Evolutionary conservation across 2,888 invertebrate genomes (phyloP), one percentile per base, ranked within the genome.

Genomic region (Drosophila koepferae): DNA sequence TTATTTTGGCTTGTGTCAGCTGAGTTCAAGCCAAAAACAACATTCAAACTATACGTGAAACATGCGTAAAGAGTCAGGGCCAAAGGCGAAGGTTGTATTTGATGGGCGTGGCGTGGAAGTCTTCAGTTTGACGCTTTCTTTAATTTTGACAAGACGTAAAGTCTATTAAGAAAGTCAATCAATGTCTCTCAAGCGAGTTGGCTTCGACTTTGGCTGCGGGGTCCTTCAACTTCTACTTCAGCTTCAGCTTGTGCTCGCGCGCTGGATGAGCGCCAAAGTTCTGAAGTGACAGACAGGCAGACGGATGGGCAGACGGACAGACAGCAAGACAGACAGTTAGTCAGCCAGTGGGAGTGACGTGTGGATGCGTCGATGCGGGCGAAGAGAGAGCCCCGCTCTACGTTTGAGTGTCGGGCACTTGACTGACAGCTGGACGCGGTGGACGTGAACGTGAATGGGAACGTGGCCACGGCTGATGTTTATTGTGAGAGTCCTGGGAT

Each of bases 81-180:
- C 3, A 12, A 10, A 53, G 43, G 36, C 18, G 20, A 12, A 20
- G 36, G 49, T 14, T 46, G 54, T 46, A 31, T 14, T 53, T 63
- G 54, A 44, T 46, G 53, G 54, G 44, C 16, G 59, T 49, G 46
- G 56, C 46, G 48, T 49, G 68, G 75, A 59, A 59, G 80, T 66
- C 74, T 68, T 72, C 61, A 65, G 68, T 66, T 67, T 82, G 79
- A 81, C 74, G 79, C 62, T 81, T 90, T 82, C 89, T 82, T 86
- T 90, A 90, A 89, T 91, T 89, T 86, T 91, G 90, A 91, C 90
- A 90, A 90, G 91, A 91, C 87, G 80, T 84, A 91, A 90, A 91
- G 91, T 91, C 90, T 91, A 91, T 91, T 92, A 91, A 92, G 90
- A 92, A 92, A 92, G 92, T 92, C 92, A 92, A 92, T 92, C 92